phyloP scores from a whole-genome alignment of 2,797 vertebrate genomes.

The Trichosurus vulpecula region DNA sequence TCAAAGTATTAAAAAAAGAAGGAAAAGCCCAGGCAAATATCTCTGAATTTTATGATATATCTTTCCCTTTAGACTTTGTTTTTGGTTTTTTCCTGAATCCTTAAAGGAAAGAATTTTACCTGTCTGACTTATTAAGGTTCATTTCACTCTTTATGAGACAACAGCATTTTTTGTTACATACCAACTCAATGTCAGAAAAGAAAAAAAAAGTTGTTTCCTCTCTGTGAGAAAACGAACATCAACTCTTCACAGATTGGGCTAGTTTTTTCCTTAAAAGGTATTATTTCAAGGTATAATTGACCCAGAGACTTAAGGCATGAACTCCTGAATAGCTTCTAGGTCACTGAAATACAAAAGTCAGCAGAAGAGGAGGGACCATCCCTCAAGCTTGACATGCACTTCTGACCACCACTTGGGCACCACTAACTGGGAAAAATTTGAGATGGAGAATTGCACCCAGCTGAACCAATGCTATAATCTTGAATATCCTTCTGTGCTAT shows the following conservation, averaged over 20 bases:
- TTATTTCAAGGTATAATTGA: constrained; percentile 38
- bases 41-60: no score
- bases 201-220: constrained; percentile 36
- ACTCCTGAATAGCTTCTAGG: not conserved
- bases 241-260: constrained; percentile 34
- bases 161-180: not conserved
- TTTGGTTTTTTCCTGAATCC: not conserved
- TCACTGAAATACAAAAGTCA: no score
- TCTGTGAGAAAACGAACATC: not conserved
- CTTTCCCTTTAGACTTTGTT: no score
- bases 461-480: no score
- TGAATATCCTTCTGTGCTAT: no score
- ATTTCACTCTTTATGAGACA: not conserved
- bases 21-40: no score
- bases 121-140: not conserved
- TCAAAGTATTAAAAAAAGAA: no score
- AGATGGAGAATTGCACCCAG: no score
- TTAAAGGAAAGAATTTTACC: constrained; percentile 11
- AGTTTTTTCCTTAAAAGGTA: not conserved
- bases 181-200: constrained; percentile 12
- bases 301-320: constrained; percentile 26
- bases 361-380: no score
- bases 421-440: no score
- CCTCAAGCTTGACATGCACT: no score
- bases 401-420: no score